These are phyloP conservation scores for Empis stercorea DNA, from an alignment of 2,888 invertebrate species.

Conservation along the genomic window DNA sequence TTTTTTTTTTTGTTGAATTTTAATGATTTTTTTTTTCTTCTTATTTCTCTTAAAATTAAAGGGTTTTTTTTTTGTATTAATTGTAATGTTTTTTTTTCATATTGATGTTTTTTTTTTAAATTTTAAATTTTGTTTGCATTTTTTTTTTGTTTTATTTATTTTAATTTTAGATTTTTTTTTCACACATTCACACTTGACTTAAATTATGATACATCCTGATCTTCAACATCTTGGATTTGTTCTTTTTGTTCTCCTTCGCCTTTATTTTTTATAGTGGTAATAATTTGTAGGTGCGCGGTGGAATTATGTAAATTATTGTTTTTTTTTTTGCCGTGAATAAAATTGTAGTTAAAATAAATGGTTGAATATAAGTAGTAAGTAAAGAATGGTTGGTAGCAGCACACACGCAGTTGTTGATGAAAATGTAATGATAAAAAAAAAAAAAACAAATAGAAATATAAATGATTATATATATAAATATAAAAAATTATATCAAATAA, in stretches of 20 bases:
- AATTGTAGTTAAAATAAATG: no score
- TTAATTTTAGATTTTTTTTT: constrained; percentile 34
- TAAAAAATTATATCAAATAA: no score
- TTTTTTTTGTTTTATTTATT: constrained; percentile 26
- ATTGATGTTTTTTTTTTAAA: constrained; percentile 18
- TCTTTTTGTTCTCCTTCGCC: constrained; percentile 85
- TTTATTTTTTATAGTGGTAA: constrained; percentile 22
- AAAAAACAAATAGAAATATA: no score
- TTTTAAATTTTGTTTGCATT: constrained; percentile 9
- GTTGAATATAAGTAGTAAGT: no score
- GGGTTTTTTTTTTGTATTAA: constrained; percentile 16
- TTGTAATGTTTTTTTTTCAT: constrained; percentile 30
- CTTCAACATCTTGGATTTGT: constrained; percentile 84
- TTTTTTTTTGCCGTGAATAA: no score
- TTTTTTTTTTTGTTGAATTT: constrained; percentile 10
- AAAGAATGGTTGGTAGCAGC: no score
- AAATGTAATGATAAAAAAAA: no score
- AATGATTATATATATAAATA: no score
- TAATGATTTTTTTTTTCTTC: constrained; percentile 13
- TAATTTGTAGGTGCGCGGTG: no score
- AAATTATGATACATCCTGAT: constrained; percentile 92
- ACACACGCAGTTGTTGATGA: no score
- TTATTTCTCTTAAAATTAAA: constrained; percentile 10
- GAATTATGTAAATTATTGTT: no score
- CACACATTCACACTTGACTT: constrained; percentile 32